Evolutionary conservation across 1,140 invertebrate genomes (phyloP).

Genomic region (Zaprionus africanus): DNA sequence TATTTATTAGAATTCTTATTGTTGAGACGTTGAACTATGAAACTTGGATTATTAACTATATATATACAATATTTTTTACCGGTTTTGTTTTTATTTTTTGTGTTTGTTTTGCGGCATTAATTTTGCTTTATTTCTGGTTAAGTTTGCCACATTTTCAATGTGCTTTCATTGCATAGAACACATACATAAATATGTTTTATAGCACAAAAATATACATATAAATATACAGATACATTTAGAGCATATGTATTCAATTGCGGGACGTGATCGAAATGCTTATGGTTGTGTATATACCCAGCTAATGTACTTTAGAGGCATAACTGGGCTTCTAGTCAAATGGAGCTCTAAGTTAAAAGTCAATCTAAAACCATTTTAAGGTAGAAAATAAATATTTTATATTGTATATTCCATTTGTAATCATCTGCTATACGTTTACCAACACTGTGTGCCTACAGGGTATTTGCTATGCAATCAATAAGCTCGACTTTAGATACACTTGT

Average conservation of each 20-base stretch:
- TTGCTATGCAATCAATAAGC: not conserved
- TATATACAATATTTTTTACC: not conserved
- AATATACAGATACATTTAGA: slow-evolving; percentile 1
- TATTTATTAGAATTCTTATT: not conserved
- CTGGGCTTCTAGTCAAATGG: no score
- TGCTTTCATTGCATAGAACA: slow-evolving; percentile 53
- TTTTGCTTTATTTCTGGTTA: slow-evolving; percentile 55
- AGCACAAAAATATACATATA: not conserved
- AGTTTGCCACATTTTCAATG: slow-evolving; percentile 65
- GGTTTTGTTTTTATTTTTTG: not conserved
- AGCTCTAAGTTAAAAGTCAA: no score
- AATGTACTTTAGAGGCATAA: no score
- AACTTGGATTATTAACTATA: slow-evolving; percentile 2
- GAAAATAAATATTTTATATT: no score
- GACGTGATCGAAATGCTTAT: slow-evolving; percentile 51
- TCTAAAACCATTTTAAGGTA: no score
- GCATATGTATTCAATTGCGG: not conserved
- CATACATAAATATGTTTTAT: slow-evolving; percentile 21
- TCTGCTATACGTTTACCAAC: no score
- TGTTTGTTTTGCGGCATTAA: slow-evolving; percentile 55
- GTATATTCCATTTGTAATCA: no score
- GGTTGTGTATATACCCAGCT: not conserved
- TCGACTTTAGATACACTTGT: slow-evolving; percentile 10
- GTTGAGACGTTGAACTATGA: not conserved
- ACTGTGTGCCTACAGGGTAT: not conserved